Evolutionary conservation across 2,797 vertebrate species (phyloP), one percentile per base, ranked within the genome.

Genomic region (Decapterus maruadsi): DNA sequence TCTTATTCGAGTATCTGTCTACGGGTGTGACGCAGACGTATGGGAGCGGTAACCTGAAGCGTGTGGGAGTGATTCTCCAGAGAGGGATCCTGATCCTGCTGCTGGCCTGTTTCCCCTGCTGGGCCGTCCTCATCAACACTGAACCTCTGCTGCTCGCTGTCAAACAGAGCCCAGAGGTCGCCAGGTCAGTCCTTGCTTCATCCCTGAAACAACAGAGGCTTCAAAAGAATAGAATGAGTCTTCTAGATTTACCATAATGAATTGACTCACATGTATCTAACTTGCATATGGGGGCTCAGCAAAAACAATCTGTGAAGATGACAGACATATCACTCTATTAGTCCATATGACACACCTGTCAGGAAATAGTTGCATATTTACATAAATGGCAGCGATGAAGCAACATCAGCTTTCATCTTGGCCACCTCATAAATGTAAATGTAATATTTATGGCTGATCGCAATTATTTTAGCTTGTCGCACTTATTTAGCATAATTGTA

Each of bases 81-180:
- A 92, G 95, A 1, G 95, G 94, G 2, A 14, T 93, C 43, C 93
- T 99, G 73, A 96, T 97, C 62, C 94, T 98, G 42, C 92, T 98
- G 31, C 87, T 99, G 36, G 95, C 94, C 88, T 98, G 97, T 89
- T 96, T 97, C 75, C 97, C 98, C 31, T 99, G 97, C 93, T 99
- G 97, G 97, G 97, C 97, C 0, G 4, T 99, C 55, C 96, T 99
- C 80, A 88, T 98, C 88, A 98, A 98, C 94, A 97, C 97, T 0
- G 94, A 98, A 83, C 74, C 78, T 1, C 92, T 98, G 19, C 90
- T 99, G 9, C 93, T 97, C 19, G 93, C 95, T 19, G 91, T 96
- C 79, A 86, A 10, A 56, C 97, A 98, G 91, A 96, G 93, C 75
- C 94, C 95, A 0, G 93, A 92, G 4, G 96, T 98, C 7, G 95